Base-by-base conservation (phyloP, 2,113 vertebrate species). In the Myiopsitta monachus region DNA sequence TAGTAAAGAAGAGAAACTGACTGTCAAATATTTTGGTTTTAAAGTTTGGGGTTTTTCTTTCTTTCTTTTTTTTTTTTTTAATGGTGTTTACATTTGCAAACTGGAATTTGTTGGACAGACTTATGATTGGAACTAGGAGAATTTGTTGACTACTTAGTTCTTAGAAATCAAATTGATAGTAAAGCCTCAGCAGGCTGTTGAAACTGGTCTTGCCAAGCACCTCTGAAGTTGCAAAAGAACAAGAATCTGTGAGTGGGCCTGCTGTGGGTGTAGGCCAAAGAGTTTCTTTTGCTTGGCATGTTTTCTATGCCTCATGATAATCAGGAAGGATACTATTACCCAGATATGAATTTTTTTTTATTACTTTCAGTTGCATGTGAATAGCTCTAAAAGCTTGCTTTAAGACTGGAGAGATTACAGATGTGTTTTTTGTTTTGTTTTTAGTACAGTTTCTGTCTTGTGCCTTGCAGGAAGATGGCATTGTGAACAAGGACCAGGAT, bases 1-100 rank as follows among this genome's bases (percentile, higher is more conserved):
- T 86, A 90, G 61, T 96, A 84, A 94, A 94, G 83, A 83, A 74
- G 51, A 75, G 82, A 92, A 96, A 86, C 59, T 86, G 68, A 83
- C 85, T 85, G 94, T 66, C 67, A 94, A 95, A 95, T 91, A 94
- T 69, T 95, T 91, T 92, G 39, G 11, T 95, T 93, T 96, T 70
- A 77, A 90, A 74, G 74, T 87, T 84, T 51, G 38, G 43, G 63
- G 17, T 36, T 47, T 92, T 76, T 79, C 49, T 87, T 90, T 33
- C 31, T 57, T 57, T 57, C 21, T 47, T 54, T 43, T 12, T 55
- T 55, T 57, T 57, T n/a, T 92, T 80, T 76, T 82, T 83, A 33
- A 61, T 92, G 30, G 31, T 95, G 52, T 91, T 97, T 95, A 87
- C 38, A 82, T 94, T 92, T 90, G 55, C 38, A 84, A 81, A 76